phyloP scores from a whole-genome alignment of 2,113 vertebrate species.

The Anoplopoma fimbria region DNA sequence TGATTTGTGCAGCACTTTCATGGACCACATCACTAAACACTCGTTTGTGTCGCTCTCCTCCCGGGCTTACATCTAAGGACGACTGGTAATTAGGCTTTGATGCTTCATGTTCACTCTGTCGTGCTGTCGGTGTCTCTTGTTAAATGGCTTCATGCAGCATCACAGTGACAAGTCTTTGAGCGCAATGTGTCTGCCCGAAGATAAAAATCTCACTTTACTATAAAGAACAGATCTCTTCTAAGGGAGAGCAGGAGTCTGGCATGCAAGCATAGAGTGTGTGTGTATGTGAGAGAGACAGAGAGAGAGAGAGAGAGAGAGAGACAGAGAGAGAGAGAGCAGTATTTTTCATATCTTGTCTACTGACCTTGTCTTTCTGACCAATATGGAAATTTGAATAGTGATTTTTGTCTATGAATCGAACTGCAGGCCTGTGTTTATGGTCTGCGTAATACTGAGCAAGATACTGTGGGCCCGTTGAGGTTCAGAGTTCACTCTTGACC shows the following conservation, averaged over 20 bases:
- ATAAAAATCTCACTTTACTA: constrained; percentile 29
- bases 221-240: not conserved
- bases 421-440: not conserved
- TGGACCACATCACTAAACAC: constrained; percentile 44
- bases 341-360: not conserved
- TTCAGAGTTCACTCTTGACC: not conserved
- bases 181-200: constrained; percentile 8
- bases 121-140: not conserved
- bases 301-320: not conserved
- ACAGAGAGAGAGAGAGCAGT: not conserved
- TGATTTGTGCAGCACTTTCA: constrained; percentile 63
- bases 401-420: not conserved
- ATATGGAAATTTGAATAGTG: not conserved
- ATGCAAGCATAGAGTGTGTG: not conserved
- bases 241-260: constrained; percentile 4
- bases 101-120: constrained; percentile 21
- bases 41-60: constrained; percentile 49
- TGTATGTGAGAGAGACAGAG: not conserved
- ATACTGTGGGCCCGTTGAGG: not conserved
- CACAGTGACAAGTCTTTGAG: constrained; percentile 36
- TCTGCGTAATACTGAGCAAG: not conserved
- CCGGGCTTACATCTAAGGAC: constrained; percentile 33
- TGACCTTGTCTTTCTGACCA: not conserved
- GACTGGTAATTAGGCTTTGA: constrained; percentile 56
- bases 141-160: constrained; percentile 36